phyloP scores from a whole-genome alignment of 1,140 invertebrate genomes.

The Zophobas morio region DNA sequence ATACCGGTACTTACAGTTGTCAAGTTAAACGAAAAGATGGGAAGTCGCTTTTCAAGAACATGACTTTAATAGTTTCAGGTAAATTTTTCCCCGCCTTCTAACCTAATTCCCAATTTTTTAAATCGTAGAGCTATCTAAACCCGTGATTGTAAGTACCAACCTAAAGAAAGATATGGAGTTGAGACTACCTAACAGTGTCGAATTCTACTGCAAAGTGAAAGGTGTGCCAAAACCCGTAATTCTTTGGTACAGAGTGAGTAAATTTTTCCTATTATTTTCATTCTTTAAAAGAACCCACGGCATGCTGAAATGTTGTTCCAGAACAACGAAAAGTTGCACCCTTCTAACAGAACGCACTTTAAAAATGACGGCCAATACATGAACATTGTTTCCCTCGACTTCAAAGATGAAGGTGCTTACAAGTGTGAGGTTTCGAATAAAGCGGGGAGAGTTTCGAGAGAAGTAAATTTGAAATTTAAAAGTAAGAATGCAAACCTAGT shows the following conservation, averaged over 20 bases:
- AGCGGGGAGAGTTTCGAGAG: constrained; percentile 62
- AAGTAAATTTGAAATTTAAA: constrained; percentile 62
- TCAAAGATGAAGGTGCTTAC: constrained; percentile 67
- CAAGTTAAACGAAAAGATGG: constrained; percentile 53
- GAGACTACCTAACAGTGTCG: constrained; percentile 65
- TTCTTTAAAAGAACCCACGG: not conserved
- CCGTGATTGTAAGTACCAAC: constrained; percentile 62
- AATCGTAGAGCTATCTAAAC: constrained; percentile 59
- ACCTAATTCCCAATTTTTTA: constrained; percentile 53
- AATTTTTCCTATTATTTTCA: not conserved
- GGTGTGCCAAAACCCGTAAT: constrained; percentile 69
- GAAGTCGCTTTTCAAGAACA: constrained; percentile 45
- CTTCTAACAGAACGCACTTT: constrained; percentile 64
- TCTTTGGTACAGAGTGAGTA: constrained; percentile 68
- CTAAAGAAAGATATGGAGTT: constrained; percentile 62
- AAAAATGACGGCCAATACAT: constrained; percentile 66
- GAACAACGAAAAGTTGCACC: constrained; percentile 52
- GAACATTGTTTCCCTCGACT: constrained; percentile 62
- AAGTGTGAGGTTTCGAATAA: constrained; percentile 67
- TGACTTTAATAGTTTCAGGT: constrained; percentile 57
- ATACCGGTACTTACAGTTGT: constrained; percentile 61
- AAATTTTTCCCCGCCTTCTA: constrained; percentile 7
- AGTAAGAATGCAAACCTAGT: constrained; percentile 59
- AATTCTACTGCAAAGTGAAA: constrained; percentile 64
- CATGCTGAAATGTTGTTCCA: constrained; percentile 43